phyloP scores from a whole-genome alignment of 1,140 invertebrate genomes.

The Thaumatotibia leucotreta region DNA sequence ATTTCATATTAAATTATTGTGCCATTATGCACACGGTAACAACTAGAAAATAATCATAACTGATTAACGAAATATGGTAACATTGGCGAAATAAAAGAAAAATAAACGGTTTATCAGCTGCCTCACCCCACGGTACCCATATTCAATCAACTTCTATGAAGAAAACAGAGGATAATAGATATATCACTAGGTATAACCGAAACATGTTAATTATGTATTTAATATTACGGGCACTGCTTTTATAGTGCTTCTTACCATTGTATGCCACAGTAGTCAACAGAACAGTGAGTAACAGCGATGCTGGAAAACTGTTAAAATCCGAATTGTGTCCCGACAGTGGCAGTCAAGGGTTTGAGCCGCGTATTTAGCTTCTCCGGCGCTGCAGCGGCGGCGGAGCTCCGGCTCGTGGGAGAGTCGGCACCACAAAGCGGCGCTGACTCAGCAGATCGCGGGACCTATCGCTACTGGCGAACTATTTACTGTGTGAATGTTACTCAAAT shows the following conservation, averaged over 20 bases:
- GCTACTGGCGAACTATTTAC: conserved; percentile 22
- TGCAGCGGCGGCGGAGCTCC: neutral
- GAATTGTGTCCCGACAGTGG: neutral
- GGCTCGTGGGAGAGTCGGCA: conserved; percentile 49
- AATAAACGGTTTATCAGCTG: neutral
- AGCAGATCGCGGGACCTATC: conserved; percentile 21
- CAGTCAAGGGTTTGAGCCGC: neutral
- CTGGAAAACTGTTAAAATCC: neutral
- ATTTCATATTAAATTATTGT: neutral
- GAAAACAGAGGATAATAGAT: neutral
- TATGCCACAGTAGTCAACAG: neutral
- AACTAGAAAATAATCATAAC: neutral
- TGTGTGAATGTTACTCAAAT: neutral
- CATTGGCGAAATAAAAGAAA: neutral
- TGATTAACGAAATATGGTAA: too few species aligned
- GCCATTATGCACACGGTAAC: neutral
- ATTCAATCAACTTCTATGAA: neutral
- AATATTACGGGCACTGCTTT: neutral
- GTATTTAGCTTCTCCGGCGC: neutral
- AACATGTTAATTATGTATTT: too few species aligned
- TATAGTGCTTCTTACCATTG: neutral
- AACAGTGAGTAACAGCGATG: too few species aligned
- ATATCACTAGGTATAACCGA: neutral
- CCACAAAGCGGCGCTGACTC: conserved; percentile 51
- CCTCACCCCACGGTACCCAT: too few species aligned